Evolutionary conservation across 2,113 vertebrate species (phyloP), one percentile per base, ranked within the genome.

Genomic region (Chloebia gouldiae): DNA sequence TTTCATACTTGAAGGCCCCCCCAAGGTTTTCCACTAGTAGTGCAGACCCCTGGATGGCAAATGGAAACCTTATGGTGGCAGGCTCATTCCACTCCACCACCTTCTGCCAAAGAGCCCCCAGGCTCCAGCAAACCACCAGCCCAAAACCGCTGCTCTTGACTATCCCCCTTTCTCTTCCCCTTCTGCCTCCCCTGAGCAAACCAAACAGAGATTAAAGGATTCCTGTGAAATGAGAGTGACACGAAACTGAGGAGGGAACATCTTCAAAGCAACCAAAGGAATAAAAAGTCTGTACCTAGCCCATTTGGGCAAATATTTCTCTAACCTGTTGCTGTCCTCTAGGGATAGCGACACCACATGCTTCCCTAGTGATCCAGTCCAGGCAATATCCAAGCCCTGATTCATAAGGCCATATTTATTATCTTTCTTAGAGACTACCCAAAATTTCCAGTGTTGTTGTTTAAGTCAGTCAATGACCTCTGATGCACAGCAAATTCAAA

Each of bases 151-250:
- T 92, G 75, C 35, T 92, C 65, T 81, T n/a, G 31, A 78, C 73
- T 71, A 45, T 71, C 37, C 86, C 91, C 93, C 70, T 92, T 97
- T 93, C 89, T 78, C 91, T 97, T 93, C 72, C 72, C 71, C 53
- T 93, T 72, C 92, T 93, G 66, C 63, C 92, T 93, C 85, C 88
- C 92, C 79, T 82, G 45, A 94, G 81, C 73, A 95, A 94, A 90
- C 88, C 88, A 92, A 92, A 92, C 53, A 82, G 78, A 93, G 85
- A 96, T 96, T 88, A 96, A 96, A 95, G 93, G 85, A 94, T 96
- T 96, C 88, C 90, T 88, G 23, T 63, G 71, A 66, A 93, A 94
- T 88, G 63, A 95, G 85, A 61, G n/a, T 75, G 90, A 93, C 70
- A 42, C 0, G 1, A 85, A 63, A 80, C 54, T 3, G 13, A 92